Evolutionary conservation across 53 echinoderm and acorn worm genomes (phyloP), one percentile per base, ranked within the genome.

Genomic region (Holothuria leucospilota): DNA sequence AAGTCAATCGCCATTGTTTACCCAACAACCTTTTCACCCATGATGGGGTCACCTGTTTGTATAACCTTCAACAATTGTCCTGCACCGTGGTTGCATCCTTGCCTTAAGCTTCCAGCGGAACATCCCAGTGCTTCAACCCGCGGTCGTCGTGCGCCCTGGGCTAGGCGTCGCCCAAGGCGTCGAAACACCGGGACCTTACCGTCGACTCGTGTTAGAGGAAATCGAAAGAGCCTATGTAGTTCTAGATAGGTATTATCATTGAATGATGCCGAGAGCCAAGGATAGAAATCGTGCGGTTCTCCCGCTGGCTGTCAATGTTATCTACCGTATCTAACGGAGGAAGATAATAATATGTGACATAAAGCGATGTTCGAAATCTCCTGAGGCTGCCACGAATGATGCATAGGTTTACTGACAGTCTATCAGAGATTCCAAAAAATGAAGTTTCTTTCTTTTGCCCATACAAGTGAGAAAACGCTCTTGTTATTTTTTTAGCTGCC

Each of bases 1-100:
- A 29, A 80, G 80, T 80, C 80, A 80, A 80, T 80, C 80, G 53
- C 29, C 60, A 80, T 80, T 80, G 61, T 80, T 80, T 59, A 34
- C 61, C 80, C 56, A 80, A 58, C 34, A 80, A 51, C 80, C 56
- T 80, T 80, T 53, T 29, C 61, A 29, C 61, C 60, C 28, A n/a
- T 60, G 16, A 16, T 30, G 21, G 27, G 21, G 15, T 51, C 80
- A 2, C 34, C 29, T 80, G 27, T 80, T 80, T 60, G 56, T 34
- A 29, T 80, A 80, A 80, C 80, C 80, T 80, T 80, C 62, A 51
- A 13, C 61, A 21, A 21, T 80, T 80, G 52, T 80, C 59, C 38
- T 34, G 80, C 59, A 53, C 60, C 59, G 80, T 10, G 53, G 59
- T 21, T 60, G 29, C 34, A 80, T 80, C 80, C 80, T 80, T 80